These are phyloP conservation scores for Oscheius sp. DNA, from an alignment of 1,140 invertebrate species.

Conservation along the genomic window DNA sequence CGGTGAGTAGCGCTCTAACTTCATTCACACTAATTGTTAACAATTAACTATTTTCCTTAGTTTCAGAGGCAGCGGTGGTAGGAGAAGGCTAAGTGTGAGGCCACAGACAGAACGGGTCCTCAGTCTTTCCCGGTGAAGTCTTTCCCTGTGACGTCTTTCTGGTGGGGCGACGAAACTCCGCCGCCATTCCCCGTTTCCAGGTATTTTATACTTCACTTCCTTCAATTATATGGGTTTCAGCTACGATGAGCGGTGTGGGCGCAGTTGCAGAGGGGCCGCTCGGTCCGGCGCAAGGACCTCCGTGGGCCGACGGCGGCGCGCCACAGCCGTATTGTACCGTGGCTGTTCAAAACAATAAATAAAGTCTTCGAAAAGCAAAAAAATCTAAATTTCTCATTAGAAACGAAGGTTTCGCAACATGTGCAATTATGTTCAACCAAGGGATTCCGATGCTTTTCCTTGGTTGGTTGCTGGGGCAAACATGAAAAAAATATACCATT, in stretches of 20 bases:
- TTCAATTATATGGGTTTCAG: not conserved
- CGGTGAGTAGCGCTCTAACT: not conserved
- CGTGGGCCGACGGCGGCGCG: constrained; percentile 4
- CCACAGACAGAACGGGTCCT: not conserved
- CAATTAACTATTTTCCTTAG: not conserved
- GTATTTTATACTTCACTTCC: not conserved
- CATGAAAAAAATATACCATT: too few species aligned
- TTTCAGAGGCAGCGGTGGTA: not conserved
- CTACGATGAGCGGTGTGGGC: not conserved
- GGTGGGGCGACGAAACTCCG: constrained; percentile 2
- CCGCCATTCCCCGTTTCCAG: not conserved
- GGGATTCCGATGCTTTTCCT: not conserved
- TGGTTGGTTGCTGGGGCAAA: too few species aligned
- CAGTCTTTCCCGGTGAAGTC: too few species aligned
- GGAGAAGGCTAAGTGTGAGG: not conserved
- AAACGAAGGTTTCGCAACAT: not conserved
- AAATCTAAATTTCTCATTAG: not conserved
- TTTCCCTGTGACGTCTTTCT: not conserved
- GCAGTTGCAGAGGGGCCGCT: not conserved
- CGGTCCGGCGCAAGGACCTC: not conserved
- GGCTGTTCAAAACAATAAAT: constrained; percentile 3
- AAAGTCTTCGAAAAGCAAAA: not conserved
- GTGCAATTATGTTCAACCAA: not conserved
- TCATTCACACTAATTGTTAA: not conserved
- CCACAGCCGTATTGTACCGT: constrained; percentile 1